Conservation (phyloP, 1,140 invertebrate species). For the Chironomus tepperi region DNA sequence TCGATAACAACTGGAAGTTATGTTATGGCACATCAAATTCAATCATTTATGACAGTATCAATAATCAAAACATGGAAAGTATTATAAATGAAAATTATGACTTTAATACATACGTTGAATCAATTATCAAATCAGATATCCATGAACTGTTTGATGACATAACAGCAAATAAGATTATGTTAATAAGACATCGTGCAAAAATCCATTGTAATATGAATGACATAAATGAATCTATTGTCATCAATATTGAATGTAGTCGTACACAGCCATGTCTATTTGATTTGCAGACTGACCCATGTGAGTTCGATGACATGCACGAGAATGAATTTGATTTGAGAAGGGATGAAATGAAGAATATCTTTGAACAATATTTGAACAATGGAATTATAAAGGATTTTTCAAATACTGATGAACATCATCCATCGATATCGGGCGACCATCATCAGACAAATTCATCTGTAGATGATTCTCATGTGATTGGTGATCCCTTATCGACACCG, state of each 20-base stretch:
- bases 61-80: background rate
- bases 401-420: background rate
- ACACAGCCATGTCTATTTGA: background rate
- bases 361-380: background rate
- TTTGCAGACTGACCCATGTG: background rate
- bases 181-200: background rate
- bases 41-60: background rate
- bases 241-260: background rate
- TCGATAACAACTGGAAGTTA: background rate
- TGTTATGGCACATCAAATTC: background rate
- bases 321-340: background rate
- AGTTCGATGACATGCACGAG: background rate
- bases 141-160: background rate
- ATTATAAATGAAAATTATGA: background rate
- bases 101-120: background rate
- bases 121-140: background rate
- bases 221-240: background rate
- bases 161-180: background rate
- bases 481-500: background rate
- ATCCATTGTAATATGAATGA: background rate
- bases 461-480: background rate
- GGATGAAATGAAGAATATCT: background rate
- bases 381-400: background rate
- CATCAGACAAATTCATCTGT: too few species aligned
- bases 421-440: too few species aligned